Percentiles rank a stretch among this genome's conserved stretches.
Evolutionary conservation across 2,113 vertebrate genomes (phyloP).

Genomic region (Vireo altiloquus): DNA sequence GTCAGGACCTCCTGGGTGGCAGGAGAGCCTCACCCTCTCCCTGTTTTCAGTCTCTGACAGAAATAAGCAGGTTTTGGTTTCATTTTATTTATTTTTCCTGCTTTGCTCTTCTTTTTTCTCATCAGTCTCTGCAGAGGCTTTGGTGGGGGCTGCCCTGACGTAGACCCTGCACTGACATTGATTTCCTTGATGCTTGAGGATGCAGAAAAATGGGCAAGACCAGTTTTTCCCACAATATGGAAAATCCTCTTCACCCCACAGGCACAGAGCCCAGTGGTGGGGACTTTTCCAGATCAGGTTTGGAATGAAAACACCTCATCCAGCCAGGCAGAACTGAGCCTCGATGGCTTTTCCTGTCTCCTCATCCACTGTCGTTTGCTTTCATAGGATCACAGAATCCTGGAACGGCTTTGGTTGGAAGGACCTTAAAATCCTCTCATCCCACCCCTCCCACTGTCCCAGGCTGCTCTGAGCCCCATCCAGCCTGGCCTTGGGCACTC

Average conservation of each 20-base stretch:
- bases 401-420: background rate
- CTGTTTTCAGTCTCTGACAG: background rate
- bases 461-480: accelerated
- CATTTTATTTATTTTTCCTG: background rate
- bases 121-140: background rate
- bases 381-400: background rate
- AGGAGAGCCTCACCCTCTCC: background rate
- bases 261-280: background rate
- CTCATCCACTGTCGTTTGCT: background rate
- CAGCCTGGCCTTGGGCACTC: accelerated
- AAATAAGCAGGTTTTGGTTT: background rate
- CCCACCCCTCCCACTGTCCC: background rate
- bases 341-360: background rate
- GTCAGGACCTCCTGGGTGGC: background rate
- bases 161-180: background rate
- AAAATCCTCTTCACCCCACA: background rate
- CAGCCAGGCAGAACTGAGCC: background rate
- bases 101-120: background rate
- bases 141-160: background rate
- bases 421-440: background rate
- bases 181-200: background rate
- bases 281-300: background rate
- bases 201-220: background rate
- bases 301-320: background rate
- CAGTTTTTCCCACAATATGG: background rate